phyloP scores from a whole-genome alignment of 2,888 invertebrate genomes.

The Petrophora chlorosata region DNA sequence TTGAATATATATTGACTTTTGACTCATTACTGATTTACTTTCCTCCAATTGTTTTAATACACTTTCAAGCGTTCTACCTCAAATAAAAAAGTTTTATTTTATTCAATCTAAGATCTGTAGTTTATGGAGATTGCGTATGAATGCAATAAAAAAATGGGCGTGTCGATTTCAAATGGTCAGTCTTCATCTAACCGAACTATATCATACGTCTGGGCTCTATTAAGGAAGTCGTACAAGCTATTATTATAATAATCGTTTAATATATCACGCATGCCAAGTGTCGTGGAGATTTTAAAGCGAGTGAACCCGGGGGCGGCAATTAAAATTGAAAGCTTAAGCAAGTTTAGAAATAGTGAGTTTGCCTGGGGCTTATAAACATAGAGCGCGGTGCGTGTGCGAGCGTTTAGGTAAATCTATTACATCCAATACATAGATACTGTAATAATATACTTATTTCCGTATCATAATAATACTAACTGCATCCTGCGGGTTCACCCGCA shows the following conservation, averaged over 20 bases:
- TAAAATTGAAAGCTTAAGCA: slow-evolving; percentile 62
- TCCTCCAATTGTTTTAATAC: too few relatives aligned
- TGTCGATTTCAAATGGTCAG: not conserved
- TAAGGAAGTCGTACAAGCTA: slow-evolving; percentile 32
- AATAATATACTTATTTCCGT: too few relatives aligned
- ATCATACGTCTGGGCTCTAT: slow-evolving; percentile 24
- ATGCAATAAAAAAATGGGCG: slow-evolving; percentile 1
- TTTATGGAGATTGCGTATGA: too few relatives aligned
- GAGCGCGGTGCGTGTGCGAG: slow-evolving; percentile 4
- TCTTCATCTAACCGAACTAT: slow-evolving; percentile 3
- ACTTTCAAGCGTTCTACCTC: too few relatives aligned
- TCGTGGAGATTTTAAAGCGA: slow-evolving; percentile 48
- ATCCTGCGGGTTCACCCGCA: too few relatives aligned
- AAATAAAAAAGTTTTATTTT: too few relatives aligned
- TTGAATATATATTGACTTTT: too few relatives aligned
- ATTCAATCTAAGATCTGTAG: too few relatives aligned
- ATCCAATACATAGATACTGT: too few relatives aligned
- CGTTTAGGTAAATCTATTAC: not conserved
- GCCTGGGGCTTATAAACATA: slow-evolving; percentile 25
- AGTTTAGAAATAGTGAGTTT: slow-evolving; percentile 45
- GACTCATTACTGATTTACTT: too few relatives aligned
- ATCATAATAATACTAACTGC: too few relatives aligned
- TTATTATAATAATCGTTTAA: slow-evolving; percentile 56
- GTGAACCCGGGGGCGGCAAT: slow-evolving; percentile 63
- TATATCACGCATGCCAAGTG: slow-evolving; percentile 54